phyloP scores from a whole-genome alignment of 2,797 vertebrate species.

The Carcharodon carcharias region DNA sequence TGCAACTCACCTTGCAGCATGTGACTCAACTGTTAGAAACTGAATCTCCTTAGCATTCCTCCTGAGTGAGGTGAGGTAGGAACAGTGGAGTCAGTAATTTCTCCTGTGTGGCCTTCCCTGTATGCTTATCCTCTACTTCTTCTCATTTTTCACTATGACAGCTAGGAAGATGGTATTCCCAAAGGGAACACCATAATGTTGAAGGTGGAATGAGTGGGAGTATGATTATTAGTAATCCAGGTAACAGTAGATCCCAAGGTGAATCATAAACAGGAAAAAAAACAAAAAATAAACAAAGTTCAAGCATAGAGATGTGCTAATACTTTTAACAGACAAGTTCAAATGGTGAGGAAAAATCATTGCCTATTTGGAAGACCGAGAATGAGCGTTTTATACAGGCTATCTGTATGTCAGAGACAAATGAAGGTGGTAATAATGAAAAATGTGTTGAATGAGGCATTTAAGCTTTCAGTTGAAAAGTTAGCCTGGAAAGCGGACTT shows the following conservation, averaged over 20 bases:
- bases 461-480: not conserved
- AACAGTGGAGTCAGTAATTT: too few relatives aligned
- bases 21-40: not conserved
- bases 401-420: not conserved
- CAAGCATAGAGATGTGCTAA: not conserved
- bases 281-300: not conserved
- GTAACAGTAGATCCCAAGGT: not conserved
- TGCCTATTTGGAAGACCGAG: too few relatives aligned
- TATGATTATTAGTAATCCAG: not conserved
- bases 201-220: not conserved
- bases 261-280: not conserved
- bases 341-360: too few relatives aligned
- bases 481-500: not conserved
- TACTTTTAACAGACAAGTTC: not conserved
- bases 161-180: not conserved
- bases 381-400: not conserved
- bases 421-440: not conserved
- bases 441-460: not conserved
- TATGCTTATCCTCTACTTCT: not conserved
- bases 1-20: not conserved
- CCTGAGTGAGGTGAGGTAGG: not conserved
- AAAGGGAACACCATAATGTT: not conserved
- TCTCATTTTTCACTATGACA: not conserved
- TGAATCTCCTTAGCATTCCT: not conserved
- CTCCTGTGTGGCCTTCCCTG: not conserved